These are phyloP conservation scores for Oreochromis niloticus DNA, from an alignment of 2,113 vertebrate species.

Conservation along the genomic window DNA sequence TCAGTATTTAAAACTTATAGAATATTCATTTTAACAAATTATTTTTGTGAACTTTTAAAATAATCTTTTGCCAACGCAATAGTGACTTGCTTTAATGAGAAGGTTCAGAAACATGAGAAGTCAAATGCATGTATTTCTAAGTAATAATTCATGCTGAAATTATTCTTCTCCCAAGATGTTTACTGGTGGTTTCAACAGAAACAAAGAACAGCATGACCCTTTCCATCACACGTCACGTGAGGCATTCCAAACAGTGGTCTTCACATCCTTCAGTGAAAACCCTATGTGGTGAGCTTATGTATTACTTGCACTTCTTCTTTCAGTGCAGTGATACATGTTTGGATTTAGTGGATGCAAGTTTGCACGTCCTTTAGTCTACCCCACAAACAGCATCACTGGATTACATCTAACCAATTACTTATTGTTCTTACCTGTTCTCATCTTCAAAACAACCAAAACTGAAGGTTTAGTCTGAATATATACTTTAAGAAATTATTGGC, in stretches of 20 bases:
- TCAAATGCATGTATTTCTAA: neutral
- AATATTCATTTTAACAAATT: too few relatives aligned
- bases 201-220: neutral
- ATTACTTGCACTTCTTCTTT: neutral
- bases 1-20: too few relatives aligned
- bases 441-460: neutral
- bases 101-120: neutral
- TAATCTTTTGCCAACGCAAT: neutral
- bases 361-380: neutral
- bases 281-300: neutral
- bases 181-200: neutral
- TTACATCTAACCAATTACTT: neutral
- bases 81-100: neutral
- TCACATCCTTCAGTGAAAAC: too few relatives aligned
- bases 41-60: neutral
- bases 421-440: neutral
- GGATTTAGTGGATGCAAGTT: neutral
- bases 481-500: too few relatives aligned
- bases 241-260: neutral
- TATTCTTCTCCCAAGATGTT: neutral
- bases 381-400: neutral
- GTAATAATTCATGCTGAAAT: neutral
- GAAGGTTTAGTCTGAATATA: neutral
- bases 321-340: neutral
- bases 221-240: neutral